A percentile compares a stretch with the other conserved stretches of the same genome.
Conservation (phyloP, 2,888 invertebrate genomes). For the Drosophila ustulata region DNA sequence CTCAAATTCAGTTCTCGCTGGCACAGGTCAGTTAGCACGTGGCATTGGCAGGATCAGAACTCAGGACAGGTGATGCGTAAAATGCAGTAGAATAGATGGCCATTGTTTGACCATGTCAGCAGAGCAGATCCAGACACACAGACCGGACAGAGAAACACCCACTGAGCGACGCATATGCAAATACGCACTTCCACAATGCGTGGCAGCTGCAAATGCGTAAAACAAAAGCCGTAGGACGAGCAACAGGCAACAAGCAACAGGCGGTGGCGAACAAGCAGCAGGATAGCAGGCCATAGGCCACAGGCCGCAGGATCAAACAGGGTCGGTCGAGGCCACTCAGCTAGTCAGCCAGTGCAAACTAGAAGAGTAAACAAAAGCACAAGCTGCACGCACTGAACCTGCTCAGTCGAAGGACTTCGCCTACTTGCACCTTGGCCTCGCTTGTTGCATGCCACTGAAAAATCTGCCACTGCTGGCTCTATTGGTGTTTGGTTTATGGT, state of each 20-base stretch:
- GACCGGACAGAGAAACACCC: slow-evolving; percentile 51
- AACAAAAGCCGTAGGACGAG: slow-evolving; percentile 54
- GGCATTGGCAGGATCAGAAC: slow-evolving; percentile 46
- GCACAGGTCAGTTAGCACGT: slow-evolving; percentile 67
- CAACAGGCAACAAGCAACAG: slow-evolving; percentile 16
- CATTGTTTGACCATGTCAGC: slow-evolving; percentile 59
- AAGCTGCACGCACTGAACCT: slow-evolving; percentile 62
- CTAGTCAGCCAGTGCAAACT: slow-evolving; percentile 38
- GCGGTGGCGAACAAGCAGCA: slow-evolving; percentile 2
- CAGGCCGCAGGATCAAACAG: slow-evolving; percentile 68
- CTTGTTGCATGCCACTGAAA: slow-evolving; percentile 2
- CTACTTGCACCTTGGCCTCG: slow-evolving; percentile 34
- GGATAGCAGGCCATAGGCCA: slow-evolving; percentile 34
- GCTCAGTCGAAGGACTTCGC: slow-evolving; percentile 44
- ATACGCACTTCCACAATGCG: slow-evolving; percentile 52
- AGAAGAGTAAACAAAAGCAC: slow-evolving; percentile 53
- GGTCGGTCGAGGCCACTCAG: slow-evolving; percentile 33
- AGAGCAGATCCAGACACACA: slow-evolving; percentile 16
- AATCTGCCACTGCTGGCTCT: slow-evolving; percentile 27
- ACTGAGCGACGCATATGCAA: slow-evolving; percentile 71
- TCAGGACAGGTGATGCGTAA: slow-evolving; percentile 64
- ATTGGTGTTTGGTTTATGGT: slow-evolving; percentile 48
- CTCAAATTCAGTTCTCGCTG: slow-evolving; percentile 21
- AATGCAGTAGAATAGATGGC: slow-evolving; percentile 34
- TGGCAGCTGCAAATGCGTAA: slow-evolving; percentile 62